phyloP scores from a whole-genome alignment of 2,888 invertebrate species.

The Torymus aiolomorphi region DNA sequence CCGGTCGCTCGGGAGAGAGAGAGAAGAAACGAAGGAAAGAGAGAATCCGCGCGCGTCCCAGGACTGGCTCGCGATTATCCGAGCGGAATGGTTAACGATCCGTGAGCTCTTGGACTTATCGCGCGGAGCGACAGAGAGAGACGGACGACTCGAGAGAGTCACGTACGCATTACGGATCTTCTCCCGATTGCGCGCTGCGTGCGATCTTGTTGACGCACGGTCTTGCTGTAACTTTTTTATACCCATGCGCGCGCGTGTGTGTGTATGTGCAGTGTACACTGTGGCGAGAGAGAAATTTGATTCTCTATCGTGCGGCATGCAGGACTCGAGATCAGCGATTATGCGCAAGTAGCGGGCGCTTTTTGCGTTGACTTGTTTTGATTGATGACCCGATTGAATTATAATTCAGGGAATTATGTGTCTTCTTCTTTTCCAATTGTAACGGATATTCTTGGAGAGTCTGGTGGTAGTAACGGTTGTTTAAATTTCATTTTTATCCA shows the following conservation, averaged over 20 bases:
- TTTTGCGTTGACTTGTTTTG: too few relatives aligned
- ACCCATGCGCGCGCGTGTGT: background rate
- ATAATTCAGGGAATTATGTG: too few relatives aligned
- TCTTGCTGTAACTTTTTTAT: constrained; percentile 17
- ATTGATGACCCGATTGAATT: too few relatives aligned
- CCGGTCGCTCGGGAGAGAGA: constrained; percentile 33
- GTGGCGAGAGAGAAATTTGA: background rate
- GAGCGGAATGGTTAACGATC: constrained; percentile 65
- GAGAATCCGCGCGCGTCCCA: constrained; percentile 25
- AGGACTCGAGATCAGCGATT: too few relatives aligned
- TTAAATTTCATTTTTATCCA: too few relatives aligned
- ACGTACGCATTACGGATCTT: constrained; percentile 41
- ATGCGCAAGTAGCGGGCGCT: too few relatives aligned
- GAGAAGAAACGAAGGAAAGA: constrained; percentile 48
- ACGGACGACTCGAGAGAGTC: constrained; percentile 23
- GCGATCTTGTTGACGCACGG: constrained; percentile 28
- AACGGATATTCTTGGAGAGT: too few relatives aligned
- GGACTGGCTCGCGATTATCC: constrained; percentile 58
- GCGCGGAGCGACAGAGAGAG: constrained; percentile 40
- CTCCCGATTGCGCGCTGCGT: constrained; percentile 31
- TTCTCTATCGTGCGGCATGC: too few relatives aligned
- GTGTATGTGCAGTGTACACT: background rate
- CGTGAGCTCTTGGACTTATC: constrained; percentile 56
- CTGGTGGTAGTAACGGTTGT: too few relatives aligned
- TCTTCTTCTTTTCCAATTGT: too few relatives aligned